Evolutionary conservation across 2,888 invertebrate species (phyloP).

Genomic region (Adela reaumurella): DNA sequence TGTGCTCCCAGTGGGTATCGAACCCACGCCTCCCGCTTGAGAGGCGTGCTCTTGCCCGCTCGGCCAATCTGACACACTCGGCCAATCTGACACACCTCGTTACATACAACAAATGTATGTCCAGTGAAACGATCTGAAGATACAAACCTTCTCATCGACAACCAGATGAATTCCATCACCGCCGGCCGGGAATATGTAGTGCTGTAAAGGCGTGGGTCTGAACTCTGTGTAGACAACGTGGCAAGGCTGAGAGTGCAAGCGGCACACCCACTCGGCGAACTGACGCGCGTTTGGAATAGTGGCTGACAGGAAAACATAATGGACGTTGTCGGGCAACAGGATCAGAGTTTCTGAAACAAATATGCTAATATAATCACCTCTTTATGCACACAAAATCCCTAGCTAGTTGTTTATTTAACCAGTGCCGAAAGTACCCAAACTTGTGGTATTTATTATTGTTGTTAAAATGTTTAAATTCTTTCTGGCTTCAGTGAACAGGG

Average conservation of each 20-base stretch:
- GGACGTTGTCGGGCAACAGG: constrained; percentile 93
- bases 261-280: constrained; percentile 91
- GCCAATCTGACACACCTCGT: too few species aligned
- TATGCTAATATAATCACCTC: too few species aligned
- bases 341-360: constrained; percentile 82
- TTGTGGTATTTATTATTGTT: not conserved
- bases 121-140: too few species aligned
- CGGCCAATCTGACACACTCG: too few species aligned
- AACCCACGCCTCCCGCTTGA: too few species aligned
- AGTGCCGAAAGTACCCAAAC: too few species aligned
- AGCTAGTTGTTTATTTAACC: too few species aligned
- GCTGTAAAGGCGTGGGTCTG: constrained; percentile 95
- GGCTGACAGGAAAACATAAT: constrained; percentile 97
- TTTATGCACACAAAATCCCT: too few species aligned
- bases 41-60: too few species aligned
- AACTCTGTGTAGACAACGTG: constrained; percentile 99
- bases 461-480: not conserved
- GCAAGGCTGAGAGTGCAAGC: constrained; percentile 93
- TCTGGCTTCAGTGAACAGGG: too few species aligned
- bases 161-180: constrained; percentile 96
- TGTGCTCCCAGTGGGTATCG: too few species aligned
- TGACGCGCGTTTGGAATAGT: constrained; percentile 99
- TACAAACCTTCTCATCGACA: constrained; percentile 77
- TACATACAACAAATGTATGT: too few species aligned
- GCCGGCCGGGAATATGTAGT: constrained; percentile 96